A percentile compares a stretch with the other conserved stretches of the same genome.
Evolutionary conservation across 1,140 invertebrate species (phyloP).

Genomic region (Brachionus plicatilis): DNA sequence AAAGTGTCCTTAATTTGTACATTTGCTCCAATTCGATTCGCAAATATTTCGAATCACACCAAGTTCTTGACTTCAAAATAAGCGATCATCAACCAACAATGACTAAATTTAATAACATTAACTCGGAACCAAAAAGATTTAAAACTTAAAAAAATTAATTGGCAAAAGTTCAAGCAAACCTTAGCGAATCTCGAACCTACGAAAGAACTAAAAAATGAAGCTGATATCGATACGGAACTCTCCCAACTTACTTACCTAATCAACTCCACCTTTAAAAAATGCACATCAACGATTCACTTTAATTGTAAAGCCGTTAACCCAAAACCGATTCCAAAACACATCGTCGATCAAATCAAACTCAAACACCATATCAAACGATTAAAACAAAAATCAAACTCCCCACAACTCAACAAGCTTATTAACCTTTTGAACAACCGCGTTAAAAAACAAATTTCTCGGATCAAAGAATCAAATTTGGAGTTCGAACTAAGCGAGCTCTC

Average conservation of each 20-base stretch:
- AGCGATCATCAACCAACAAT: not conserved
- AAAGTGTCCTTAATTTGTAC: not conserved
- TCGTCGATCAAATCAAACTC: not conserved
- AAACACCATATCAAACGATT: not conserved
- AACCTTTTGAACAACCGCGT: not conserved
- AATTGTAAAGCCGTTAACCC: not conserved
- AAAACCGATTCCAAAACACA: not conserved
- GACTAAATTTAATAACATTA: not conserved
- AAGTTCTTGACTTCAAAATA: not conserved
- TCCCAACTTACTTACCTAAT: not conserved
- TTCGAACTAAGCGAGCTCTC: slow-evolving; percentile 6
- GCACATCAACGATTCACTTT: slow-evolving; percentile 9
- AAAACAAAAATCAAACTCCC: not conserved
- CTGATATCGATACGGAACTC: not conserved
- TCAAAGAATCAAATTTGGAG: not conserved
- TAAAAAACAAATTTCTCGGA: not conserved
- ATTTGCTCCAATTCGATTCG: not conserved
- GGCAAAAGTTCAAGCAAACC: not conserved
- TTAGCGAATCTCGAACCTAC: not conserved
- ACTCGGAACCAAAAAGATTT: not conserved
- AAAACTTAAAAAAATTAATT: not conserved
- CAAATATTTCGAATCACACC: not conserved
- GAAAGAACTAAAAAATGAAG: not conserved
- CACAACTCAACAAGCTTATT: not conserved
- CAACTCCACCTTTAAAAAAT: not conserved